A percentile compares a stretch with the other conserved stretches of the same genome.
phyloP scores from a whole-genome alignment of 2,797 vertebrate species.

The Leptatherina wallacei region DNA sequence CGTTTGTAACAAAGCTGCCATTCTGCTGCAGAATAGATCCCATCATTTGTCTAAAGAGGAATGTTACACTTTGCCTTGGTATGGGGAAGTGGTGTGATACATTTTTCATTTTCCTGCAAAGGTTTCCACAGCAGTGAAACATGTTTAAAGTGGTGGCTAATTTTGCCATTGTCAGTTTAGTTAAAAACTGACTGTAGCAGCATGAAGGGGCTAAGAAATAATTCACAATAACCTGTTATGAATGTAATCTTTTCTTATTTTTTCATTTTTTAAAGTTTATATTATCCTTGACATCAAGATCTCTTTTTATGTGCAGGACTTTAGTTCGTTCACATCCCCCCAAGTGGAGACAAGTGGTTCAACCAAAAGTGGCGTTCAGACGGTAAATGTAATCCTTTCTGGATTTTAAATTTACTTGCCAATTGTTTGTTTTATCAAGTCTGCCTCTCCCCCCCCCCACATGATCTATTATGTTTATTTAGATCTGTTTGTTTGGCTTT shows the following conservation, averaged over 20 bases:
- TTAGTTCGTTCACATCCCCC: constrained; percentile 69
- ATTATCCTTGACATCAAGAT: constrained; percentile 30
- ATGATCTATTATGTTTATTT: constrained; percentile 32
- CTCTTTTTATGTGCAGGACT: constrained; percentile 72
- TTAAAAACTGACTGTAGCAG: neutral
- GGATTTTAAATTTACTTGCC: constrained; percentile 20
- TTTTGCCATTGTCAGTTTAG: neutral
- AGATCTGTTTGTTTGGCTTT: constrained; percentile 45
- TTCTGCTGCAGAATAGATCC: neutral
- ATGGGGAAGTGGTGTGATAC: constrained; percentile 31
- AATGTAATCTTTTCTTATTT: constrained; percentile 35
- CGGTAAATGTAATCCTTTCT: constrained; percentile 62
- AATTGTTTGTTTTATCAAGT: constrained; percentile 47
- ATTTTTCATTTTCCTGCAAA: constrained; percentile 21
- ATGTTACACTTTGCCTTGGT: constrained; percentile 30
- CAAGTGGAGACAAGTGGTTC: constrained; percentile 66
- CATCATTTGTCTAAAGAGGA: constrained; percentile 16
- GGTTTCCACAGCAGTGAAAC: constrained; percentile 24
- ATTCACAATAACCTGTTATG: constrained; percentile 24
- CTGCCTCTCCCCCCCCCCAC: constrained; percentile 8
- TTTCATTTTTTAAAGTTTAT: constrained; percentile 17
- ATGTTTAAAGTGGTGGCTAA: constrained; percentile 8
- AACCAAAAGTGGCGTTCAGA: constrained; percentile 61
- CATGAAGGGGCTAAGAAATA: neutral
- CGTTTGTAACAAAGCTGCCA: constrained; percentile 9